These are phyloP conservation scores for Lynx canadensis DNA, from an alignment of 2,113 vertebrate species.

Conservation along the genomic window DNA sequence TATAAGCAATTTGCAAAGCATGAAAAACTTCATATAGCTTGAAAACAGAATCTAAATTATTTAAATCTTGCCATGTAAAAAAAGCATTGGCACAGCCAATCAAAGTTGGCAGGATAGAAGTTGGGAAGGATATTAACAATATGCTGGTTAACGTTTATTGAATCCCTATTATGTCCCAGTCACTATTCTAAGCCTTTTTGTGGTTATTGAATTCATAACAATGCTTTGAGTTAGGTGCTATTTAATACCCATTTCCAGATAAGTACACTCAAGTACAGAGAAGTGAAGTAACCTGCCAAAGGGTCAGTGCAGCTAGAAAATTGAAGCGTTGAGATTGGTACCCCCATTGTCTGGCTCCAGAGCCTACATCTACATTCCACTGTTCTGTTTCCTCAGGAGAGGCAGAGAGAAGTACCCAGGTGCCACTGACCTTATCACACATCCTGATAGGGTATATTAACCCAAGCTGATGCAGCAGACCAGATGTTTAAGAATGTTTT, in stretches of 20 bases:
- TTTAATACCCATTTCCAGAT: background rate
- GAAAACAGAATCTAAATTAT: background rate
- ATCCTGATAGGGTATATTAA: background rate
- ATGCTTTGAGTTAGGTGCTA: background rate
- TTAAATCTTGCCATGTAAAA: background rate
- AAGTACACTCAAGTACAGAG: background rate
- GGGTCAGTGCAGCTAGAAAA: background rate
- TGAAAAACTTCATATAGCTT: background rate
- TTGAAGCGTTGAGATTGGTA: background rate
- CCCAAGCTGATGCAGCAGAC: background rate
- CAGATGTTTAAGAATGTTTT: background rate
- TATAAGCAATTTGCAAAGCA: background rate
- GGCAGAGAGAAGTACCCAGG: background rate
- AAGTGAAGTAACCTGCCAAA: background rate
- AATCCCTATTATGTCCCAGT: background rate
- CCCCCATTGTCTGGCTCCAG: background rate
- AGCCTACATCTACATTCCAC: rapidly evolving
- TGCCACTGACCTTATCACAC: too few relatives aligned
- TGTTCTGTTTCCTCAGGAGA: background rate
- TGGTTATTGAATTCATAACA: background rate
- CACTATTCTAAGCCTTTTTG: background rate
- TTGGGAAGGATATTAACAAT: background rate
- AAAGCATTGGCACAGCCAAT: background rate
- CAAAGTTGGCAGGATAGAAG: background rate
- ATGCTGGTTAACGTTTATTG: background rate